Percentiles rank a stretch among this genome's conserved stretches.
Evolutionary conservation across 64 coral and sea anemone species (phyloP).

Genomic region (Actinia equina): DNA sequence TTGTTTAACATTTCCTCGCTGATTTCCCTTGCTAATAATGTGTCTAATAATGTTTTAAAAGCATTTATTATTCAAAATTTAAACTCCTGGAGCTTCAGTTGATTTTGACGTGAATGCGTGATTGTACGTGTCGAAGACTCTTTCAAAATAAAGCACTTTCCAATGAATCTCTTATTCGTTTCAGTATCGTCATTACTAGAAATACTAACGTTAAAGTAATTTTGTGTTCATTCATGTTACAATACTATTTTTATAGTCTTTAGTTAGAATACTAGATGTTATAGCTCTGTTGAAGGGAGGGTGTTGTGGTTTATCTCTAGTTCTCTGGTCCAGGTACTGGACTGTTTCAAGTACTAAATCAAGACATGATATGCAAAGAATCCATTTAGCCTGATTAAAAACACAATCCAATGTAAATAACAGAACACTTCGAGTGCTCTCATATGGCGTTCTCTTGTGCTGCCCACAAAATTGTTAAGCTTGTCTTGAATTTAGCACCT

Average conservation of each 20-base stretch:
- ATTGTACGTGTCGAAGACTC: neutral
- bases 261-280: neutral
- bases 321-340: neutral
- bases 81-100: neutral
- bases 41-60: conserved; percentile 18
- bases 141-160: too few relatives aligned
- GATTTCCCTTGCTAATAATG: conserved; percentile 28
- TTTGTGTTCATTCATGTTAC: neutral
- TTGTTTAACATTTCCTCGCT: conserved; percentile 25
- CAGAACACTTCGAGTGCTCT: neutral
- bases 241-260: neutral
- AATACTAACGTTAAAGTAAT: neutral
- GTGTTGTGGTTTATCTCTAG: neutral
- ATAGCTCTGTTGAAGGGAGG: neutral
- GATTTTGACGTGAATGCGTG: neutral
- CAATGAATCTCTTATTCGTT: neutral
- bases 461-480: neutral
- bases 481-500: neutral
- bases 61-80: conserved; percentile 15
- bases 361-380: neutral
- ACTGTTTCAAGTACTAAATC: neutral
- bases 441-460: neutral
- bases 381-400: neutral
- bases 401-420: conserved; percentile 11
- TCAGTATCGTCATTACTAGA: neutral